Conservation (phyloP, 2,888 invertebrate species). For the Spisula subtruncata region DNA sequence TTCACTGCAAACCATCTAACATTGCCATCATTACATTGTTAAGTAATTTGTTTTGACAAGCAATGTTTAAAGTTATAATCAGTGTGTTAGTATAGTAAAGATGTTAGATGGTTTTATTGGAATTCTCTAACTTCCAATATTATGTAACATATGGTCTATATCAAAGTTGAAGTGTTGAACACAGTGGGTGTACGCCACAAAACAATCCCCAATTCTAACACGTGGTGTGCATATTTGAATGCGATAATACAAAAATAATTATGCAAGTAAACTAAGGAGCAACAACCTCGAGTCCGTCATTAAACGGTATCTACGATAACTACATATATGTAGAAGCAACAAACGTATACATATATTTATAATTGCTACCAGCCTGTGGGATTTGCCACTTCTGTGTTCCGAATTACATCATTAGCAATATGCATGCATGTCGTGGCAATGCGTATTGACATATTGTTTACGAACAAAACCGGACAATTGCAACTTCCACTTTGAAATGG, state of each 20-base stretch:
- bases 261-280: neutral
- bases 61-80: neutral
- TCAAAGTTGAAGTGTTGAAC: neutral
- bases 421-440: no score
- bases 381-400: neutral
- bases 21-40: neutral
- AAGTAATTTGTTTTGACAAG: neutral
- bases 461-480: no score
- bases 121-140: neutral
- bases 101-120: neutral
- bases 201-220: neutral
- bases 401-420: neutral
- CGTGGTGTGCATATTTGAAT: neutral
- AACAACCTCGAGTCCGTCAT: neutral
- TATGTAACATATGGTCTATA: neutral
- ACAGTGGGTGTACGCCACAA: neutral
- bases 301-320: neutral
- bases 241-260: neutral
- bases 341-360: neutral
- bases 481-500: no score
- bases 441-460: no score
- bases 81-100: neutral
- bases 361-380: neutral
- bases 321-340: neutral
- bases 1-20: no score